Base-by-base conservation (phyloP, 2,888 invertebrate genomes). In the Cryptus armator region DNA sequence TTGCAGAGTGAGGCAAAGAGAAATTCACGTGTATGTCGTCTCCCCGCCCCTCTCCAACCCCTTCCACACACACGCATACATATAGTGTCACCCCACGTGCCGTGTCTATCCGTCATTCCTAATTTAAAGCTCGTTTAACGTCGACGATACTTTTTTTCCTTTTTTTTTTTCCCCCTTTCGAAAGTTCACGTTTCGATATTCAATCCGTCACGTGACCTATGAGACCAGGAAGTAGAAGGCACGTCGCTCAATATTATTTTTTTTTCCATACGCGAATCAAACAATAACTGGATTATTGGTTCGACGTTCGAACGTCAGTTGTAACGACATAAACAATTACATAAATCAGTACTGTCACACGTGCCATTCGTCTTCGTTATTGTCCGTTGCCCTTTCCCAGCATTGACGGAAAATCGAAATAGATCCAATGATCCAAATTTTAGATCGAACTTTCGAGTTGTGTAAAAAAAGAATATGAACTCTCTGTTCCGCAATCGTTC, bases 111-210 rank as follows among this genome's bases (percentile, higher is more conserved):
- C 87, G 86, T 89, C 88, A 88, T 87, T 84, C 76, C 81, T 89
- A 87, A 89, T 88, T 88, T 88, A 88, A 87, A 89, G 86, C 85
- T 85, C 86, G 87, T 85, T 88, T 85, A 87, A 82, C 82, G 83
- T 76, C 77, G 84, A 76, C 81, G 77, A 80, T 80, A 83, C 72
- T 53, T 74, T 86, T 83, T 64, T 77, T 72, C 10, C 10, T 2
- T 59, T 32, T 24, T 32, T 24, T 43, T 24, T 32, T 32, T 37
- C 12, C 32, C 29, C 68, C 67, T 46, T 32, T 43, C 78, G n/a
- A 64, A 74, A 79, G 59, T 74, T 75, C 29, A 62, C 64, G 53
- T 75, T 68, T 74, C 83, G 70, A 79, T 70, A 79, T 83, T 83
- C 74, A 71, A 83, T 79, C 83, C 48, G 53, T 70, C 70, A 70